A percentile compares a stretch with the other conserved stretches of the same genome.
Evolutionary conservation across 1,140 invertebrate species (phyloP).

Genomic region (Antheraea mylitta): DNA sequence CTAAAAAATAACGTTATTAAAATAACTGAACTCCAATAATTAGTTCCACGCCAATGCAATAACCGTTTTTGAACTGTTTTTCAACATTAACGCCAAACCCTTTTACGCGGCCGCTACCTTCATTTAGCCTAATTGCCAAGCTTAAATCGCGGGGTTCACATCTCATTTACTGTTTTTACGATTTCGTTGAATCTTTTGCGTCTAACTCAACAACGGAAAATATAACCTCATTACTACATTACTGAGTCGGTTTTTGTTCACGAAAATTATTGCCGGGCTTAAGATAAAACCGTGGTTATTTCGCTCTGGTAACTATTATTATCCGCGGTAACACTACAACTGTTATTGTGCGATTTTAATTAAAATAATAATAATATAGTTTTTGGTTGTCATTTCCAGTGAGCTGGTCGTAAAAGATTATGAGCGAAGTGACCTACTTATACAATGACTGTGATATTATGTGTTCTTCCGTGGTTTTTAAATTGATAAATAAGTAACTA

Average conservation of each 20-base stretch:
- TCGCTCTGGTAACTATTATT: background rate
- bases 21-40: background rate
- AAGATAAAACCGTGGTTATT: background rate
- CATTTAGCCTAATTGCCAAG: constrained; percentile 41
- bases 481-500: no score
- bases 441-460: background rate
- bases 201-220: background rate
- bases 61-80: constrained; percentile 7
- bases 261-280: background rate
- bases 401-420: background rate
- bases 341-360: background rate
- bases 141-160: constrained; percentile 45
- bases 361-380: constrained; percentile 4
- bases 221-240: background rate
- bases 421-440: background rate
- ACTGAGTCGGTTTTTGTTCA: constrained; percentile 8
- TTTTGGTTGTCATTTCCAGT: background rate
- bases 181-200: constrained; percentile 14
- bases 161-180: constrained; percentile 47
- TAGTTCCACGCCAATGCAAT: background rate
- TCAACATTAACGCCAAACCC: constrained; percentile 19
- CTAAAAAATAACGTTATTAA: background rate
- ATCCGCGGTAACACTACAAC: background rate
- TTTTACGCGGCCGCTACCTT: constrained; percentile 22
- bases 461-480: background rate